Evolutionary conservation across 2,113 vertebrate species (phyloP), one percentile per base, ranked within the genome.

Genomic region (Cyprinodon variegatus): DNA sequence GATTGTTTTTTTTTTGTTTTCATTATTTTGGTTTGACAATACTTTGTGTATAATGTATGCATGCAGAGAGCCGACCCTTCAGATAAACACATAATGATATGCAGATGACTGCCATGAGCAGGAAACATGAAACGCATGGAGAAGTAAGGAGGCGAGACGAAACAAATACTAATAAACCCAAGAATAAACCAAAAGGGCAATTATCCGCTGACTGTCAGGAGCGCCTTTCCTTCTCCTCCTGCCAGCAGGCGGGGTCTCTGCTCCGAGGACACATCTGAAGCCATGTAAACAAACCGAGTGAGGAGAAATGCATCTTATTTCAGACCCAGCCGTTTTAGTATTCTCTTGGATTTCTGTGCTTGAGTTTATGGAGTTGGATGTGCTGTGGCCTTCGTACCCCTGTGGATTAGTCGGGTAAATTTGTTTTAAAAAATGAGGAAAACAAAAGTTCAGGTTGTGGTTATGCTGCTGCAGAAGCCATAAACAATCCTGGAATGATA

Each of bases 21-120:
- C 29, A 76, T 77, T 15, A 57, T 85, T 84, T 79, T 68, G 79
- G 65, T 79, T n/a, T 72, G 72, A 74, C 65, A 77, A 13, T 53
- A 46, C 59, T 77, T 89, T 72, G 88, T 90, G 86, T 91, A 83
- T 87, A 88, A 90, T 87, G 68, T 68, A 91, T 70, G 63, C 4
- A 80, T 82, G 85, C 53, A 83, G 45, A 76, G 74, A 86, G 76
- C 36, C 68, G 59, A 45, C 69, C 77, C 80, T 41, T 63, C 69
- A 81, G 86, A 66, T 29, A 78, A 82, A 79, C 68, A 40, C 85
- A 72, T 87, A 66, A 90, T 89, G 40, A 67, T 62, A 88, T 85
- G 78, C 76, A 67, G 48, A 74, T 80, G 61, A 84, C 66, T 61
- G 68, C 78, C 80, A 74, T 29, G 38, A 83, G 88, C 80, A 77